Conservation (phyloP, 2,888 invertebrate species). For the Scaptomyza reducta region DNA sequence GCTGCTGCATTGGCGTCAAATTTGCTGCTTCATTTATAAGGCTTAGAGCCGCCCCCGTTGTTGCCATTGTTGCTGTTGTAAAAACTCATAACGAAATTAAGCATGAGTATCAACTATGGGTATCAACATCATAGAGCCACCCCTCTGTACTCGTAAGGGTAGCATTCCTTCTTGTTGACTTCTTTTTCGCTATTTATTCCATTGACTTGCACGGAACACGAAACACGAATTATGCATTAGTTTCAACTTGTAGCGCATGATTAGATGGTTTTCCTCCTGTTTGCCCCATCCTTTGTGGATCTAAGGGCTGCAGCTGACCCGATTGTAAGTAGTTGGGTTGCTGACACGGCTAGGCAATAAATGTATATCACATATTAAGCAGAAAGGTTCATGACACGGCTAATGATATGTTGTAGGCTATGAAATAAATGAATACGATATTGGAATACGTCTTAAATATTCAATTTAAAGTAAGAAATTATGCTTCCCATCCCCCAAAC, state of each 20-base stretch:
- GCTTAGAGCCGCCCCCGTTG: conserved; percentile 52
- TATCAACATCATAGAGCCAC: conserved; percentile 30
- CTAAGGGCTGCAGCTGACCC: conserved; percentile 48
- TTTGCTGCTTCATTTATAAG: conserved; percentile 81
- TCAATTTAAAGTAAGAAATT: neutral
- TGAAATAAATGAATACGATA: neutral
- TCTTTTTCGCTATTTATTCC: conserved; percentile 35
- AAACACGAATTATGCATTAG: conserved; percentile 78
- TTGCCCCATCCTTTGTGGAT: conserved; percentile 3
- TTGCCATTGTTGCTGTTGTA: conserved; percentile 33
- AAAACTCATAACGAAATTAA: conserved; percentile 79
- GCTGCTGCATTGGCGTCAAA: conserved; percentile 67
- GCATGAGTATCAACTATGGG: conserved; percentile 38
- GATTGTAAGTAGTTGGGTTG: conserved; percentile 23
- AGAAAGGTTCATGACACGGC: conserved; percentile 1
- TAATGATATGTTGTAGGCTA: neutral
- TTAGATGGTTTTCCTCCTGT: conserved; percentile 46
- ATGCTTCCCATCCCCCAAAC: too few relatives aligned
- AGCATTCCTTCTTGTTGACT: conserved; percentile 37
- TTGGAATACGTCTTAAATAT: neutral
- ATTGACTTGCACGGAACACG: conserved; percentile 58
- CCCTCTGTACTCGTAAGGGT: conserved; percentile 35
- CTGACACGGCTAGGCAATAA: neutral
- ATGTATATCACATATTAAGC: neutral
- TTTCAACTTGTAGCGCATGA: conserved; percentile 66